These are phyloP conservation scores for Sarcophaga bullata DNA, from an alignment of 1,140 invertebrate genomes.

Conservation along the genomic window DNA sequence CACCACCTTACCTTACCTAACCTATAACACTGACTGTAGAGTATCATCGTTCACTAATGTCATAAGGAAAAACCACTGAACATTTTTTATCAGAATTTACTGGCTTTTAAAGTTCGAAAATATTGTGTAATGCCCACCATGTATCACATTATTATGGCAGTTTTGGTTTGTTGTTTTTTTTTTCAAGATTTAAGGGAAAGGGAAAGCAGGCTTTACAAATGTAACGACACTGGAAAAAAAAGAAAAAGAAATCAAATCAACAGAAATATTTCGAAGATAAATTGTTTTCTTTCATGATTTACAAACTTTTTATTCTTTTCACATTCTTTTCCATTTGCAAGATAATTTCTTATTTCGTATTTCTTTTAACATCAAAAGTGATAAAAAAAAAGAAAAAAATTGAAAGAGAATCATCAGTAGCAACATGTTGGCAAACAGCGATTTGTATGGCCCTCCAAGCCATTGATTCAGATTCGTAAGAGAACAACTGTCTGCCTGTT, in stretches of 20 bases:
- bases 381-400: not conserved
- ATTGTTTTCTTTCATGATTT: slow-evolving; percentile 22
- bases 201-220: not conserved
- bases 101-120: slow-evolving; percentile 18
- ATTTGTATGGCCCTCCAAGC: not conserved
- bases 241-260: not conserved
- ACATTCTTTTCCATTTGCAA: not conserved
- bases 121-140: slow-evolving; percentile 4
- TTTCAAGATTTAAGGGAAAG: not conserved
- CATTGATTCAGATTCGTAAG: too few species aligned
- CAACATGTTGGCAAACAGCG: not conserved
- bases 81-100: not conserved
- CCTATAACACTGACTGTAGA: too few species aligned
- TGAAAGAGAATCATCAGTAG: not conserved
- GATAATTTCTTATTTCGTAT: too few species aligned
- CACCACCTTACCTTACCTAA: too few species aligned
- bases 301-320: slow-evolving; percentile 13
- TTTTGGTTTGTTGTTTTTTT: too few species aligned
- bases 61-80: slow-evolving; percentile 2
- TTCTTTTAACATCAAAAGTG: slow-evolving; percentile 5
- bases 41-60: not conserved
- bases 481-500: not conserved
- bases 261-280: slow-evolving; percentile 1
- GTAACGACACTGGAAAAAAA: not conserved
- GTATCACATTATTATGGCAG: too few species aligned